A percentile compares a stretch with the other conserved stretches of the same genome.
These are phyloP conservation scores for Xiphophorus maculatus DNA, from an alignment of 2,113 vertebrate genomes.

Conservation along the genomic window DNA sequence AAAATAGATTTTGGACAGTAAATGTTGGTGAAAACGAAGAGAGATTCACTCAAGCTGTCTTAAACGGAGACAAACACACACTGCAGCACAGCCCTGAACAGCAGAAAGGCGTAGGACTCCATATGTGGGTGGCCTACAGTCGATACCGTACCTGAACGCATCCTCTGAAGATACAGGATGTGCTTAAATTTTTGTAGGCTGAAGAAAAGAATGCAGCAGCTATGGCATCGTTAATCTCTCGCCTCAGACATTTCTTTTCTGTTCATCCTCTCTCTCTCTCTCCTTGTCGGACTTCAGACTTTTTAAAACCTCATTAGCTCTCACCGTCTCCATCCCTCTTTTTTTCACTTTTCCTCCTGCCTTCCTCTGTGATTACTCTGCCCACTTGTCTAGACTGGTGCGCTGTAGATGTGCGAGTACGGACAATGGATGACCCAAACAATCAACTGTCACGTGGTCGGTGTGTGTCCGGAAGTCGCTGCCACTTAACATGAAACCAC, in stretches of 20 bases:
- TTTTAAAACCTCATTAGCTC: slow-evolving; percentile 57
- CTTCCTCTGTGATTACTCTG: slow-evolving; percentile 56
- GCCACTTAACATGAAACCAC: no score
- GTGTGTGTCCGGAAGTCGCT: no score
- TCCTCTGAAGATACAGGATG: no score
- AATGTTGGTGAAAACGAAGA: neutral
- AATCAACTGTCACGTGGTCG: no score
- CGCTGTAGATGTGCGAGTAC: no score
- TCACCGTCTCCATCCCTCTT: slow-evolving; percentile 34
- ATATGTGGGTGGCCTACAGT: no score
- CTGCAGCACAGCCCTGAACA: no score
- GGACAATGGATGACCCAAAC: no score
- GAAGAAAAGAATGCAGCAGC: neutral
- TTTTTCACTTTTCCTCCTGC: slow-evolving; percentile 45
- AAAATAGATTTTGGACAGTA: slow-evolving; percentile 1
- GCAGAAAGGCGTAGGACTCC: no score
- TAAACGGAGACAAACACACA: neutral
- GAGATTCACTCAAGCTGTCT: neutral
- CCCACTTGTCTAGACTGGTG: slow-evolving; percentile 65
- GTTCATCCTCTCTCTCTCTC: neutral
- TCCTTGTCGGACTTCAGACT: neutral
- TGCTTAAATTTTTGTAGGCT: neutral
- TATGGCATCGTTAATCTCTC: neutral
- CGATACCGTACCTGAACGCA: no score
- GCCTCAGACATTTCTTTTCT: neutral